Evolutionary conservation across 2,888 invertebrate genomes (phyloP), one percentile per base, ranked within the genome.

Genomic region (Amphipoea oculea): DNA sequence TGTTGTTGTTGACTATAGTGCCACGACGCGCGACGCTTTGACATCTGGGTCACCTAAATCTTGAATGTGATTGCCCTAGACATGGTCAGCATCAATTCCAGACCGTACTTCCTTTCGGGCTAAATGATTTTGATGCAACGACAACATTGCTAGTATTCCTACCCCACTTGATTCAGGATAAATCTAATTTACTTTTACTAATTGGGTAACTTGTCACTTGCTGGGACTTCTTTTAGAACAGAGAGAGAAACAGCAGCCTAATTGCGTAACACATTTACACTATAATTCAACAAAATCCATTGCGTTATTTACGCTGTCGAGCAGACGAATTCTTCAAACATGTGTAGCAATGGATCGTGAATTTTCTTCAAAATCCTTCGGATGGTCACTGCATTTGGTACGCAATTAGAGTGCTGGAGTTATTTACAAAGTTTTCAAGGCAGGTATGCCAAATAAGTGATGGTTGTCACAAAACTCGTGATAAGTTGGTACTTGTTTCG

Each of bases 11-110:
- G 76, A 76, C 77, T 75, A 23, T 9, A 71, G 57, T 79, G 42
- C 62, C 76, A 62, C 68, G 57, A 75, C 29, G 29, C 29, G 29
- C 1, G 29, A 29, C 29, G 71, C 66, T 83, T 78, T 75, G 20
- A 51, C 45, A 85, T 76, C 66, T 82, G 63, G 81, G 87, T 85
- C 78, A 88, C 82, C 79, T 82, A 75, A 74, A 72, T 85, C 42
- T 62, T 71, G 40, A 86, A 86, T 75, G 78, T 81, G 66, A 73
- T 65, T 17, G 62, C 29, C 23, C 51, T 20, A 54, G 57, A 60
- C 67, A 42, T 68, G 29, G 29, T 63, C 69, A 73, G 63, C 45
- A 4, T 71, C 75, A 79, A 48, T 48, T 74, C 65, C 66, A 65
- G 71, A 76, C 71, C 73, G 63, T 67, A 73, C 69, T 79, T 67